Evolutionary conservation across 2,888 invertebrate genomes (phyloP), one percentile per base, ranked within the genome.

Genomic region (Hypena proboscidalis): DNA sequence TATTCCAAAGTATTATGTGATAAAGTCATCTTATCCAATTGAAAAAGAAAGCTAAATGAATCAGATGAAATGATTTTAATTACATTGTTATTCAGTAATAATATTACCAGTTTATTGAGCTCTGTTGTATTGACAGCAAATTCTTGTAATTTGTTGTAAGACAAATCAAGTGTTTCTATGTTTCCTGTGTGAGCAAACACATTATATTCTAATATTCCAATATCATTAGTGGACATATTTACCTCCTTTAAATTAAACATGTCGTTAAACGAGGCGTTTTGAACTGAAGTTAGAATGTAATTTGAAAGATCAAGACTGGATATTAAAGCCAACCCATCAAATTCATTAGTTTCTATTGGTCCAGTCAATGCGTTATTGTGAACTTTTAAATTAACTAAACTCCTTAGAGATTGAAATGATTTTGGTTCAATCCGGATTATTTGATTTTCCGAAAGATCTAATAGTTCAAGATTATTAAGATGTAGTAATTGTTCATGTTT

Each of bases 371-470:
- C 79, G 57, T 86, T 87, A 10, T 73, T 67, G 4, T 74, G 74
- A 27, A 87, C 67, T 66, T 74, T 50, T 38, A 87, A 71, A 48
- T 61, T 72, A 15, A 67, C 62, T 21, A 87, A 63, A 38, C 66
- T 61, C n/a, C 44, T 56, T 5, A 85, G 41, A 1, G 68, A 62
- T 25, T 57, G 37, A 45, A 86, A 85, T 8, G 77, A 74, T 33
- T 72, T 66, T 1, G 69, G 38, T 40, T 73, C 67, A 4, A 87
- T 53, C 19, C 51, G 47, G 0, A 71, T 54, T 41, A 87, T 81
- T 33, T 74, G 72, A 44, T 88, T 88, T 27, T 75, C 51, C n/a
- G 85, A 79, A 15, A 87, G 41, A 67, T 86, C 83, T 33, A 87
- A 69, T 62, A 65, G 65, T 35, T 74, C 56, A 4, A 87, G 58